Evolutionary conservation across 2,113 vertebrate genomes (phyloP), one percentile per base, ranked within the genome.

Genomic region (Periophthalmodon schlosseri): DNA sequence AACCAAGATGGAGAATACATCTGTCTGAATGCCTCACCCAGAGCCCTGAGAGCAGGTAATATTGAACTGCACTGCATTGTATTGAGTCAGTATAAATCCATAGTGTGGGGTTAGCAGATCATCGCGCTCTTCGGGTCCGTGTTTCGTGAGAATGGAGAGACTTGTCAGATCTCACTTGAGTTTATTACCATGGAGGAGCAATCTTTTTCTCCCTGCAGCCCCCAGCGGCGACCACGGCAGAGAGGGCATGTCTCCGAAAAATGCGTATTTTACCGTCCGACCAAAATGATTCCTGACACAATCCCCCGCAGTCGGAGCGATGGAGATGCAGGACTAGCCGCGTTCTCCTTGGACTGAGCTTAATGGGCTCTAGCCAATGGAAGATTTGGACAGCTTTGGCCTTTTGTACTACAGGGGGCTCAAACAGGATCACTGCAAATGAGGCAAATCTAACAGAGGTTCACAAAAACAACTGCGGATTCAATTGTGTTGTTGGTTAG

Each of bases 91-190:
- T 21, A n/a, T n/a, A 21, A n/a, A 65, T 65, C 63, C 34, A 65
- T 65, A 65, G 34, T 12, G 18, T 13, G 20, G 33, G 34, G 34
- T 65, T 9, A 39, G 63, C 10, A 13, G 34, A 34, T 65, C 63
- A 65, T n/a, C 20, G 8, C 20, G 34, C 11, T 36, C 20, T 36
- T n/a, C 34, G 2, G 20, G 7, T 39, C 63, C 18, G 34, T 36
- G 61, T 64, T 64, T 20, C 16, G 33, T 65, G 63, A 65, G 63
- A 65, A 39, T 44, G 63, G 20, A 44, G 3, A 16, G 33, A 39
- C 18, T 44, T 44, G 63, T 65, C 63, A 65, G 63, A 65, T 39
- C 63, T 65, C 63, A 65, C 34, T 39, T 21, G 8, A 39, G 63
- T 65, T n/a, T 39, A 65, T 65, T 65, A 65, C 63, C 20, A 12